A percentile compares a stretch with the other conserved stretches of the same genome.
Evolutionary conservation across 2,888 invertebrate genomes (phyloP).

Genomic region (Nomada hirtipes): DNA sequence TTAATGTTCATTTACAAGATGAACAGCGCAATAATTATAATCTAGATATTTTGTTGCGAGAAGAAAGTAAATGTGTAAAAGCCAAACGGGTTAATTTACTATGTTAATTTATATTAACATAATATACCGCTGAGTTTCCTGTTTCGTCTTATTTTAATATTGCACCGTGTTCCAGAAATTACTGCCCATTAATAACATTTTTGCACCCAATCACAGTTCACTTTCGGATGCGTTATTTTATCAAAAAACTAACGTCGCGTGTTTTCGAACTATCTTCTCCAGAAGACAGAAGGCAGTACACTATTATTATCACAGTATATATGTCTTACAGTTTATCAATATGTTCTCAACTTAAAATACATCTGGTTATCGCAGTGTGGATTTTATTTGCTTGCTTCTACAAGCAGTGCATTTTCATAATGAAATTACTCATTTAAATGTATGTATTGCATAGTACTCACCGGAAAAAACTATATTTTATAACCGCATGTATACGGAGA

Average conservation of each 20-base stretch:
- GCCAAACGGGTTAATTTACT: too few relatives aligned
- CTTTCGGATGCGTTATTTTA: background rate
- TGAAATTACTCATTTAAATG: background rate
- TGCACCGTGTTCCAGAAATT: background rate
- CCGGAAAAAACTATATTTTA: too few relatives aligned
- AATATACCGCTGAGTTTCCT: background rate
- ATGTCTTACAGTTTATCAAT: constrained; percentile 11
- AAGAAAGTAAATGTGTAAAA: too few relatives aligned
- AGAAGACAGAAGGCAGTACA: background rate
- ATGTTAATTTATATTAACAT: too few relatives aligned
- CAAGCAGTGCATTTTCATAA: background rate
- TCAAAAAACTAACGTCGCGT: background rate
- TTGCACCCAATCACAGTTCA: background rate
- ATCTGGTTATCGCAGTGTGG: background rate
- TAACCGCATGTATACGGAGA: background rate
- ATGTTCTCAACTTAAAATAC: constrained; percentile 1
- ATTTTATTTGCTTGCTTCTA: background rate
- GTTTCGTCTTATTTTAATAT: background rate
- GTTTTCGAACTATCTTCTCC: background rate
- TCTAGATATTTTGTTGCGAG: too few relatives aligned
- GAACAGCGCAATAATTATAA: too few relatives aligned
- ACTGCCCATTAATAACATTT: too few relatives aligned
- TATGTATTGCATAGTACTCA: background rate
- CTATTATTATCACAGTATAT: background rate
- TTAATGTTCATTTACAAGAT: too few relatives aligned